Evolutionary conservation across 1,140 invertebrate genomes (phyloP).

Genomic region (Philopotamus ludificatus): DNA sequence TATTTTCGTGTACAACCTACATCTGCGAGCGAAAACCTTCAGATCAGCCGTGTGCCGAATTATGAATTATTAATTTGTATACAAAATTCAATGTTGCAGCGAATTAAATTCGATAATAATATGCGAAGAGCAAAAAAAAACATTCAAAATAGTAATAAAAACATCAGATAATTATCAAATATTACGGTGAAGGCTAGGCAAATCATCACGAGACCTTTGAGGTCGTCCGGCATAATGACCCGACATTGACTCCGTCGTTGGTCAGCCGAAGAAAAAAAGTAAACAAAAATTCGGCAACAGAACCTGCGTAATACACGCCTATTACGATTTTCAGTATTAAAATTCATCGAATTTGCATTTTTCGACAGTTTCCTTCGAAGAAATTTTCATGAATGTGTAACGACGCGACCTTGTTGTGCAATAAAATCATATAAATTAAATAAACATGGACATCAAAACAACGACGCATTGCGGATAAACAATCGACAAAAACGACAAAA

Average conservation of each 20-base stretch:
- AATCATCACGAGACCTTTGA: not conserved
- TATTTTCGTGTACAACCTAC: too few species aligned
- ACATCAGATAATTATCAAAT: too few species aligned
- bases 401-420: too few species aligned
- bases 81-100: not conserved
- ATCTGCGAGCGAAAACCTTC: not conserved
- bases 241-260: not conserved
- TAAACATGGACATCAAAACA: not conserved
- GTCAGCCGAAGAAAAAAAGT: not conserved
- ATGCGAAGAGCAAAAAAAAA: not conserved
- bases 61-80: not conserved
- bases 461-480: too few species aligned
- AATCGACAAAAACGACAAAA: too few species aligned
- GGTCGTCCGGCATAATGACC: not conserved
- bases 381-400: too few species aligned
- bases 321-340: not conserved
- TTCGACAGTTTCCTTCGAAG: not conserved
- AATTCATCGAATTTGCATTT: not conserved
- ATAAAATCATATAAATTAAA: too few species aligned
- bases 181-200: not conserved
- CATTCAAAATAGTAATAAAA: too few species aligned
- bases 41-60: not conserved
- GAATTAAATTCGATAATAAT: not conserved
- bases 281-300: not conserved
- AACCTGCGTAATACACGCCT: not conserved